Evolutionary conservation across 2,888 invertebrate species (phyloP).

Genomic region (Rotaria macrura): DNA sequence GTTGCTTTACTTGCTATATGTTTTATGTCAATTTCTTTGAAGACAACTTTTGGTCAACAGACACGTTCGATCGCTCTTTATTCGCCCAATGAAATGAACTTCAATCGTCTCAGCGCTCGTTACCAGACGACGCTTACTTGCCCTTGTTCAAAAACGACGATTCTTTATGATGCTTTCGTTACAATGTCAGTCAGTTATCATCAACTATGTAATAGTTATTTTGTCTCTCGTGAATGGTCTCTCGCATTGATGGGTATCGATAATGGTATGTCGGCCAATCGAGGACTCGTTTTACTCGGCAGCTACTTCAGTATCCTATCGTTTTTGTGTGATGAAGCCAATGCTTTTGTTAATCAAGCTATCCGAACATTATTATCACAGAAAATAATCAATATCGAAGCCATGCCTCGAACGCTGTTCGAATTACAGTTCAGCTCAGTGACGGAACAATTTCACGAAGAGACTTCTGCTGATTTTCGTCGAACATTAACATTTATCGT

Average conservation of each 20-base stretch:
- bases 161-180: background rate
- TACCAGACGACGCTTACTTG: background rate
- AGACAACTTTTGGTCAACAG: background rate
- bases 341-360: background rate
- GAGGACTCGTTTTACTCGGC: background rate
- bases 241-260: background rate
- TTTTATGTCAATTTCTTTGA: background rate
- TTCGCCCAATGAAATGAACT: background rate
- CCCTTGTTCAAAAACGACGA: background rate
- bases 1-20: background rate
- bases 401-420: background rate
- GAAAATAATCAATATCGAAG: background rate
- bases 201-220: background rate
- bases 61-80: background rate
- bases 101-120: background rate
- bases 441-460: background rate
- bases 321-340: background rate
- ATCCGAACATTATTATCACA: background rate
- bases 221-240: background rate
- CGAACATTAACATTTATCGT: background rate
- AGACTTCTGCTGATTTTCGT: background rate
- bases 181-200: background rate
- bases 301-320: background rate
- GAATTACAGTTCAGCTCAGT: background rate
- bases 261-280: background rate